Base-by-base conservation (phyloP, 35 echinoderm and acorn worm genomes). In the Diadema setosum region DNA sequence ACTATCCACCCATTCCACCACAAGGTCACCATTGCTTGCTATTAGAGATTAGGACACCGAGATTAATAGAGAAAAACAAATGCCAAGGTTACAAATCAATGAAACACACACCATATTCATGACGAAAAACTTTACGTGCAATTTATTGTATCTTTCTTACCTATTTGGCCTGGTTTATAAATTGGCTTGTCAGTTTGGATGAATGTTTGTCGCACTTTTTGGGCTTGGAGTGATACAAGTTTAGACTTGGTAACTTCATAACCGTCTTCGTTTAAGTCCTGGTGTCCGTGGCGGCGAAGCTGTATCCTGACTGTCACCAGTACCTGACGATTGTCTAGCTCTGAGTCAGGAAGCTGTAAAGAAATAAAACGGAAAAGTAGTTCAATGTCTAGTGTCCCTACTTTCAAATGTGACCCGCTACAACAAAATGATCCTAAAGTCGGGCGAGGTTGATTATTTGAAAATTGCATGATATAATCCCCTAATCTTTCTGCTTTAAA, bases 181-280 rank as follows among this genome's bases (percentile, higher is more conserved):
- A 95, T 86, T 21, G 93, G 89, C 81, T 95, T 95, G 84, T 95
- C 93, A 26, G 93, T 95, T 31, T 95, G 88, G 24, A 95, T 81
- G 42, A 91, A 91, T 27, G 83, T 95, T 17, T 85, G 65, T 41
- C 81, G 65, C 37, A 83, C 83, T 25, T 76, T 46, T 11, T 64
- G 15, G n/a, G 33, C 40, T 41, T 44, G 35, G 37, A 78, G 3
- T 14, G 9, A 41, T 21, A 78, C 40, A 7, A 20, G 12, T 44
- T 23, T 78, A 34, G 39, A 34, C n/a, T 43, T 78, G 27, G 40
- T 44, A 41, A 78, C 73, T 78, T 78, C 73, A n/a, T 78, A 78
- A 1, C 21, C 73, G 73, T 78, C 73, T 8, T 44, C 39, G n/a
- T 24, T 24, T 21, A 78, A 5, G 21, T 78, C 15, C 12, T 78